Percentiles rank a stretch among this genome's conserved stretches.
Evolutionary conservation across 2,113 vertebrate genomes (phyloP).

Genomic region (Meriones unguiculatus): DNA sequence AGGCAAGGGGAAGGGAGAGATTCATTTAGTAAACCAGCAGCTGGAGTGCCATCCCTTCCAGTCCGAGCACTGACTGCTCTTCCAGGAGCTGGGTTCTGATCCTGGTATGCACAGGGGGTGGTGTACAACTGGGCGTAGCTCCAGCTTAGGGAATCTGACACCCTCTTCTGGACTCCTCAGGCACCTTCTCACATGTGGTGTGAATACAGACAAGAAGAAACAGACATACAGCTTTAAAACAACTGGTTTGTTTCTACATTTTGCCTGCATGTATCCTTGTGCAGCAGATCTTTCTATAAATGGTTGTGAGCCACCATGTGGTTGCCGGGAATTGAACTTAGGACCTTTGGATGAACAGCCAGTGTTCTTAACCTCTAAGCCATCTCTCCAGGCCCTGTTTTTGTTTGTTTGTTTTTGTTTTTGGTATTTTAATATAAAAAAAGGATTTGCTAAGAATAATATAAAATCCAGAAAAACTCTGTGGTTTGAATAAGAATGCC

Average conservation of each 20-base stretch:
- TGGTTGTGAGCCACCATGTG: too few relatives aligned
- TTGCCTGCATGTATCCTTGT: too few relatives aligned
- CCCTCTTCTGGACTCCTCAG: not conserved
- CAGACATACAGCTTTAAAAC: not conserved
- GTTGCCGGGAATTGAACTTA: too few relatives aligned
- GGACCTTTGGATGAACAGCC: too few relatives aligned
- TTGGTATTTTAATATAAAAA: not conserved
- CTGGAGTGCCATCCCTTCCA: not conserved
- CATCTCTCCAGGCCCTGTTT: too few relatives aligned
- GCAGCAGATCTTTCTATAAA: too few relatives aligned
- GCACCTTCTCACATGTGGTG: not conserved
- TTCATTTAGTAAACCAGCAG: not conserved
- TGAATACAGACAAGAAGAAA: not conserved
- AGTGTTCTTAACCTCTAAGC: too few relatives aligned
- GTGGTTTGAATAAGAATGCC: not conserved
- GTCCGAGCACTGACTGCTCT: not conserved
- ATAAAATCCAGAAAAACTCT: slow-evolving; percentile 28
- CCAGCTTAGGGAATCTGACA: not conserved
- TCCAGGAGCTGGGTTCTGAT: not conserved
- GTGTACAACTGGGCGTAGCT: not conserved
- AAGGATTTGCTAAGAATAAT: not conserved
- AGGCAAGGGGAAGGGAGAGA: not conserved
- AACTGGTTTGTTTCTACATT: too few relatives aligned
- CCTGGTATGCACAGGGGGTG: not conserved
- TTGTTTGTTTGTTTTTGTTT: too few relatives aligned